Evolutionary conservation across 2,113 vertebrate genomes (phyloP).

Genomic region (Turdus rufiventris): DNA sequence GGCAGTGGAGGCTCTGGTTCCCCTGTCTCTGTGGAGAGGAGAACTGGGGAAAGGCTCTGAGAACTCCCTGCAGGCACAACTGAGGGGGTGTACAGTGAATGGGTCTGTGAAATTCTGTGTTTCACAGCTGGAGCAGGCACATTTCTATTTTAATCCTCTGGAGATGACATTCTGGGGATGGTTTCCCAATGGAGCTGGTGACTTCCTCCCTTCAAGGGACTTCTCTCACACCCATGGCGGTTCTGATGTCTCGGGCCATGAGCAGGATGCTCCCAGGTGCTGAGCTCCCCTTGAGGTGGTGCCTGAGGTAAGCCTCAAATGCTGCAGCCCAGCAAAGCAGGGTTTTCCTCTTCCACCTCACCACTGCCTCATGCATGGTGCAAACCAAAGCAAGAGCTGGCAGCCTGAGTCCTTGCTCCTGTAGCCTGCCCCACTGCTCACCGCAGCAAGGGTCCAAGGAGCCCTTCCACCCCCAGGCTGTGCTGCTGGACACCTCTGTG

Average conservation of each 20-base stretch:
- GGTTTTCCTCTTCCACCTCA: rapidly evolving
- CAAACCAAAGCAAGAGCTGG: neutral
- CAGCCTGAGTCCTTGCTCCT: neutral
- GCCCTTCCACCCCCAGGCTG: rapidly evolving
- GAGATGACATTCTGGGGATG: neutral
- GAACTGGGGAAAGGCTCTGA: neutral
- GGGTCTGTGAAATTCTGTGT: neutral
- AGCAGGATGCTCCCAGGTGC: neutral
- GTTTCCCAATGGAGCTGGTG: neutral
- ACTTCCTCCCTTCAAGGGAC: neutral
- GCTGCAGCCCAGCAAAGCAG: neutral
- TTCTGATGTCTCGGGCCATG: neutral
- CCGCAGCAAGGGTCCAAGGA: neutral
- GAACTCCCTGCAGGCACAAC: rapidly evolving
- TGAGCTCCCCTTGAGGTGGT: neutral
- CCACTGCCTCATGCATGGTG: rapidly evolving
- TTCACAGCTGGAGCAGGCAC: neutral
- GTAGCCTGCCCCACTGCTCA: neutral
- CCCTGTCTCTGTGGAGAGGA: neutral
- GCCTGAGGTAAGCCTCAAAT: neutral
- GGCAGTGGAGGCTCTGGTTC: neutral
- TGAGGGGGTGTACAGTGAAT: rapidly evolving
- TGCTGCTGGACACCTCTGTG: rapidly evolving
- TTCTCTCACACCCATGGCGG: rapidly evolving
- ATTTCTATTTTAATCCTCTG: neutral